Evolutionary conservation across 37 sponge, comb jelly and placozoan species (phyloP).

Genomic region (Geodia barretti): DNA sequence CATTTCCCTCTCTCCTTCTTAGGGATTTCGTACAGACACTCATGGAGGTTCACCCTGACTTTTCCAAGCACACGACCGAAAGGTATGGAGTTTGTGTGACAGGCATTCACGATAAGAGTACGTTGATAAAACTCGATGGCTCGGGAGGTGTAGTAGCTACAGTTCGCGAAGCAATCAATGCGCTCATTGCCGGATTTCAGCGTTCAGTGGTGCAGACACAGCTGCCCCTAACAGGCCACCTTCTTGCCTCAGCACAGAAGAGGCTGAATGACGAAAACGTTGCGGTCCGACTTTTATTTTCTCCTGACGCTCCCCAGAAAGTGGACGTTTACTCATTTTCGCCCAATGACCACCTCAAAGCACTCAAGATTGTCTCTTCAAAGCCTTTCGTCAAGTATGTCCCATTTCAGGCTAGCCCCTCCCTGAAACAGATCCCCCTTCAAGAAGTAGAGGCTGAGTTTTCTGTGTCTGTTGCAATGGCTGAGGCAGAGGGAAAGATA

Average conservation of each 20-base stretch:
- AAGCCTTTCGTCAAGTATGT: slow-evolving; percentile 9
- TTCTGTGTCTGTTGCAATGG: not conserved
- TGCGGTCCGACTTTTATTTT: not conserved
- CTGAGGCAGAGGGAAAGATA: not conserved
- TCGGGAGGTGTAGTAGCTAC: not conserved
- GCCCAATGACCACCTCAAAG: not conserved
- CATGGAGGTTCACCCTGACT: slow-evolving; percentile 10
- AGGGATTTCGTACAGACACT: slow-evolving; percentile 29
- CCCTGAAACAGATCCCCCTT: not conserved
- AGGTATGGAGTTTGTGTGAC: slow-evolving; percentile 8
- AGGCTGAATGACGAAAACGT: not conserved
- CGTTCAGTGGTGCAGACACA: not conserved
- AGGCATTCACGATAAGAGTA: slow-evolving; percentile 5
- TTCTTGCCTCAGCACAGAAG: slow-evolving; percentile 1
- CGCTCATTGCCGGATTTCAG: not conserved
- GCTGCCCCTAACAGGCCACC: not conserved
- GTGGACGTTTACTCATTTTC: slow-evolving; percentile 4
- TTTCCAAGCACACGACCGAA: slow-evolving; percentile 1
- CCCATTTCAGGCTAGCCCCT: not conserved
- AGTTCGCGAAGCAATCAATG: slow-evolving; percentile 6
- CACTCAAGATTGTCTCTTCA: not conserved
- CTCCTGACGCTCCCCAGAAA: not conserved
- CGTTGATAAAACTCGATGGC: slow-evolving; percentile 20
- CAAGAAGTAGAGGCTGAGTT: not conserved
- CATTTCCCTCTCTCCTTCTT: too few species aligned